Conservation (phyloP, 2,113 vertebrate species). For the Barbus barbus region DNA sequence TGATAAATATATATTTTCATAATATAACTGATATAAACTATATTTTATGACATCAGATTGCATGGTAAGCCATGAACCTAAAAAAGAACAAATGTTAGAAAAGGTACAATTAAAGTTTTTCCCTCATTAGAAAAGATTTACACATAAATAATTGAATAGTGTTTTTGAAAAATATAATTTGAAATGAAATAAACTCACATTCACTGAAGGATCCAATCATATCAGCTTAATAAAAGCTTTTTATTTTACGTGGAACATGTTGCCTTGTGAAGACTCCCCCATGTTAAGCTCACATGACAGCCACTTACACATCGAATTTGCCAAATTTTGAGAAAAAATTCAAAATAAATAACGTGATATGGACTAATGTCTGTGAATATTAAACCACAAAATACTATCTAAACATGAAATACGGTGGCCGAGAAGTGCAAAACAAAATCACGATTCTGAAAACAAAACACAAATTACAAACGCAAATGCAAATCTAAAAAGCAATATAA, state of each 20-base stretch:
- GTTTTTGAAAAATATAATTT: neutral
- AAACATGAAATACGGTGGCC: too few species aligned
- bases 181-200: neutral
- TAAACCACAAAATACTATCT: too few species aligned
- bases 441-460: too few species aligned
- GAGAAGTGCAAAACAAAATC: too few species aligned
- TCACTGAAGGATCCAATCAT: neutral
- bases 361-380: too few species aligned
- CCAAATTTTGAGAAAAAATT: too few species aligned
- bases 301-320: too few species aligned
- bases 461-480: too few species aligned
- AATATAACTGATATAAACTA: neutral
- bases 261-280: neutral
- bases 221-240: neutral
- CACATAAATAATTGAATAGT: neutral
- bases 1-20: neutral
- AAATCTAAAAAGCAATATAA: too few species aligned
- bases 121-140: neutral
- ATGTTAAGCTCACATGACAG: neutral
- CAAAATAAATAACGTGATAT: too few species aligned
- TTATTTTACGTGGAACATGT: neutral
- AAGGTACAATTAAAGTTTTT: neutral
- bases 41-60: neutral
- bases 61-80: neutral
- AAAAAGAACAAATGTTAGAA: neutral